These are phyloP conservation scores for Cotesia congregata DNA, from an alignment of 2,888 invertebrate genomes.

Conservation along the genomic window DNA sequence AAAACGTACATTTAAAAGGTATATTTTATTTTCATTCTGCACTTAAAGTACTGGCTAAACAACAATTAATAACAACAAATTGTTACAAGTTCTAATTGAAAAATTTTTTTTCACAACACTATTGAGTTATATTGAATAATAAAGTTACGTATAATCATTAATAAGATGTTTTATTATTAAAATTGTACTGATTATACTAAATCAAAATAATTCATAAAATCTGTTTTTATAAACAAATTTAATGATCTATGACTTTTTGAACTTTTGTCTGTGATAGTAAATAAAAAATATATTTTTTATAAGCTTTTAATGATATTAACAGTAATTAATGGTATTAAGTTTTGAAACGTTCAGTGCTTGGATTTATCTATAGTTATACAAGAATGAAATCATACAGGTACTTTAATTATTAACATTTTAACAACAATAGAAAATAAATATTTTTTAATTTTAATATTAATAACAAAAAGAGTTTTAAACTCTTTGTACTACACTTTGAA, in stretches of 20 bases:
- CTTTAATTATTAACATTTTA: constrained; percentile 5
- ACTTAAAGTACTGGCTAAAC: constrained; percentile 16
- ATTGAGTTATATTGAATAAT: background rate
- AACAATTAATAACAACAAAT: background rate
- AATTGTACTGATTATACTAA: background rate
- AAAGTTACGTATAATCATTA: background rate
- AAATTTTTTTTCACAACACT: background rate
- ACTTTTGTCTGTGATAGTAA: background rate
- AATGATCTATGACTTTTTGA: background rate
- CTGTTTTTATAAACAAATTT: background rate
- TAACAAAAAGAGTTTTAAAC: background rate
- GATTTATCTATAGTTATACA: background rate
- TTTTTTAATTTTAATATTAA: background rate
- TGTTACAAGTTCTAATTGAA: background rate
- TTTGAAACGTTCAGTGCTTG: background rate
- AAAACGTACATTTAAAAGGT: constrained; percentile 63
- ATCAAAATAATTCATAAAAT: background rate
- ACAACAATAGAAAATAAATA: background rate
- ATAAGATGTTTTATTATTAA: background rate
- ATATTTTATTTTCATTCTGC: constrained; percentile 39
- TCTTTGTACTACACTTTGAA: background rate
- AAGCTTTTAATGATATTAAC: background rate
- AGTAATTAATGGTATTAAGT: background rate
- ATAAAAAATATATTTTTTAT: background rate
- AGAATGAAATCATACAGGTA: background rate